Base-by-base conservation (phyloP, 1,140 invertebrate genomes). In the Nebria ingens region DNA sequence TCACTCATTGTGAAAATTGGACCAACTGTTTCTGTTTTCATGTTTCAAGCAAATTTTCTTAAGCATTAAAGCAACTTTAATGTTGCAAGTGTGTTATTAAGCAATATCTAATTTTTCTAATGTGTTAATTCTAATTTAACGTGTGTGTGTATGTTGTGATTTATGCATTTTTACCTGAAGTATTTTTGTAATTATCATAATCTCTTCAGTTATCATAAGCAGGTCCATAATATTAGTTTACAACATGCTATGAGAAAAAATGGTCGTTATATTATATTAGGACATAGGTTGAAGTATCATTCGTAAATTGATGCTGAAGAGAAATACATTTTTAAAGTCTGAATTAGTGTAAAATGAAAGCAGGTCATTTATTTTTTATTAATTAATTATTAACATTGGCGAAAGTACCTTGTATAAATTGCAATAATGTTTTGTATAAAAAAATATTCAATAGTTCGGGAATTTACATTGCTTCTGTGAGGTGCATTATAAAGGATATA, bases 361-460 rank as follows among this genome's bases (percentile, higher is more conserved):
- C 40, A 11, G 9, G 40, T n/a, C n/a, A n/a, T 45, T 45, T 45
- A 45, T 12, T 45, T 45, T 29, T 45, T 12, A 11, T 45, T 45
- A 3, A 17, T 45, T 45, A 12, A 11, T 17, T 45, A 12, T 45
- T 45, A 11, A 45, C 25, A 9, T 34, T 34, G 25, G 25, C 25
- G 9, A 12, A 45, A 45, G 40, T 45, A 45, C 40, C 40, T 12
- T 45, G 40, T 45, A 45, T 45, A 45, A 45, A 45, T 45, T 45
- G 40, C 40, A 45, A 45, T 45, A 45, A 45, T 45, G 40, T 45
- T 45, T 45, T 45, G 40, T 45, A 45, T 45, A 45, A 45, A 45
- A 9, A 9, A 45, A 12, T 12, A 17, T 45, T 45, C 17, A 45
- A 45, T n/a, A n/a, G n/a, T 12, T 45, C 15, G 9, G 15, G 4